Evolutionary conservation across 2,797 vertebrate species (phyloP), one percentile per base, ranked within the genome.

Genomic region (Tenualosa thibaudeaui): DNA sequence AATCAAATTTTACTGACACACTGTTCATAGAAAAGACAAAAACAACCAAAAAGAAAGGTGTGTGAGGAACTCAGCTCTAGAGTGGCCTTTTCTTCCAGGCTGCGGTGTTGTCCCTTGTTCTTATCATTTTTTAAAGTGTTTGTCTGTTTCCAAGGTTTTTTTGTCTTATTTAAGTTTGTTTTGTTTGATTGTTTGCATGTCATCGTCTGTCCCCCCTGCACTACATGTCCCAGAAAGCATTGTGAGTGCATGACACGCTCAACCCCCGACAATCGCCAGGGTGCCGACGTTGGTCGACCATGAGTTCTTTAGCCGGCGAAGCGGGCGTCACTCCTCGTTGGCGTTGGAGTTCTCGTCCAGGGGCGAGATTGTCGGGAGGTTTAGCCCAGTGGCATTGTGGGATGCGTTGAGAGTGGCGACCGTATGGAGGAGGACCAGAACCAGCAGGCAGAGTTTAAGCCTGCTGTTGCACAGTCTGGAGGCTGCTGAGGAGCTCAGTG

Each of bases 381-480:
- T 93, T 94, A 98, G 94, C 91, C 94, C 97, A 68, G 97, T 96
- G 91, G 96, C 94, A 94, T 97, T 99, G 94, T 99, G 97, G 93
- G 97, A 96, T 91, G 96, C 97, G 85, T 97, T 98, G 95, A 98
- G 97, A 91, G 97, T 96, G 94, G 98, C 97, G 91, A 98, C 97
- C 89, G 98, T 98, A 95, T 99, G 98, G 90, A 99, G 95, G 89
- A 99, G 97, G 89, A 99, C 97, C 84, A 99, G 96, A 88, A 99
- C 97, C 84, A 99, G 96, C 90, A 99, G 96, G 93, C 97, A 98
- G 93, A 99, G 97, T 95, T 96, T 99, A 93, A 99, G 97, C 93
- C 97, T 97, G 96, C 97, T 96, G 93, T 96, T 96, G 94, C 97
- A 98, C 95, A 98, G 97, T 97, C 97, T 97, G 92, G 97, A 95